Conservation (phyloP, 2,888 invertebrate genomes). For the Altica lythri region DNA sequence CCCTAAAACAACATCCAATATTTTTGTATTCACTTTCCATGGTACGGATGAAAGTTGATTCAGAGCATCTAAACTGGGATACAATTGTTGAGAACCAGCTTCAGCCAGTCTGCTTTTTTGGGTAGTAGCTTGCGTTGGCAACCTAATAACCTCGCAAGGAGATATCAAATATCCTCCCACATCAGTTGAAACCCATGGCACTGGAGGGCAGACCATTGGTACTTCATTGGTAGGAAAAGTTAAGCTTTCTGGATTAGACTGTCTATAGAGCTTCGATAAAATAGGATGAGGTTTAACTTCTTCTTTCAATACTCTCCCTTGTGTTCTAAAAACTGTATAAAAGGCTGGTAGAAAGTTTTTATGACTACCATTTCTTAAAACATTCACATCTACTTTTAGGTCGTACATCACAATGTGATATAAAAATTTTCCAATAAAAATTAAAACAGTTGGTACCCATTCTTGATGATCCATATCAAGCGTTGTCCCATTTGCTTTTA, state of each 20-base stretch:
- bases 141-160: constrained; percentile 66
- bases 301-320: constrained; percentile 67
- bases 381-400: constrained; percentile 78
- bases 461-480: constrained; percentile 56
- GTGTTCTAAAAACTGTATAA: constrained; percentile 76
- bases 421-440: constrained; percentile 79
- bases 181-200: constrained; percentile 76
- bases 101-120: constrained; percentile 68
- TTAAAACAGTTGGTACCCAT: constrained; percentile 71
- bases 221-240: constrained; percentile 73
- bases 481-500: constrained; percentile 46
- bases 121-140: constrained; percentile 65
- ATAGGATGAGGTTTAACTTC: constrained; percentile 86
- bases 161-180: constrained; percentile 65
- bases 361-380: constrained; percentile 63
- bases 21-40: constrained; percentile 84
- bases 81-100: constrained; percentile 65
- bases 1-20: constrained; percentile 59
- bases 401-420: constrained; percentile 86
- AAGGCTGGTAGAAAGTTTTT: constrained; percentile 75
- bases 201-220: constrained; percentile 82
- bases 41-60: constrained; percentile 92
- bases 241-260: constrained; percentile 69
- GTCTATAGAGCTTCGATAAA: constrained; percentile 70
- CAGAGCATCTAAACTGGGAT: constrained; percentile 86